Evolutionary conservation across 2,113 vertebrate species (phyloP).

Genomic region (Taxidea taxus): DNA sequence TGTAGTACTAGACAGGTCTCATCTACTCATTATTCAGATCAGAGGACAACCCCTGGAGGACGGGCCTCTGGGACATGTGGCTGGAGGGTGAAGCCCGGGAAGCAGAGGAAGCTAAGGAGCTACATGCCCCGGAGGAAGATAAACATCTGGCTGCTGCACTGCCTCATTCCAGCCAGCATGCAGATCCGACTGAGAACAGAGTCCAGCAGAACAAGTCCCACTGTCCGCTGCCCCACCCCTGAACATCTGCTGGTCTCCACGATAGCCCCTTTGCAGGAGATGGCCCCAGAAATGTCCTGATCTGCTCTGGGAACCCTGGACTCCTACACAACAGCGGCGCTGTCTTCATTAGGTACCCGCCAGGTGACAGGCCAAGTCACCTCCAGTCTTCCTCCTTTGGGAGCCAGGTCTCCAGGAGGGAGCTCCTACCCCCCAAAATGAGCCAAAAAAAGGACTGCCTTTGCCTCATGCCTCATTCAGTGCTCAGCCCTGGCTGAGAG

Average conservation of each 20-base stretch:
- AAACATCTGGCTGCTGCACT: too few species aligned
- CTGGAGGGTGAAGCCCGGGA: fast-evolving
- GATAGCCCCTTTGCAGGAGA: too few species aligned
- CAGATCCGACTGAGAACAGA: too few species aligned
- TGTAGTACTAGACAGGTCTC: fast-evolving
- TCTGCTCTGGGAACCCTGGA: too few species aligned
- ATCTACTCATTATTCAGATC: fast-evolving
- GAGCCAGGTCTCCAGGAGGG: not conserved
- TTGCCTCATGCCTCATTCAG: not conserved
- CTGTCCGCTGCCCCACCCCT: not conserved
- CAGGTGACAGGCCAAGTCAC: not conserved
- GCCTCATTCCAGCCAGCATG: not conserved
- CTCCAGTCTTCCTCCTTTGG: not conserved
- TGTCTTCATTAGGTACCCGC: not conserved
- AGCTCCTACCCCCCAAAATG: not conserved
- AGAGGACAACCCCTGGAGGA: not conserved
- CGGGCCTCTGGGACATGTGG: fast-evolving
- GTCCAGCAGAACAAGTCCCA: not conserved
- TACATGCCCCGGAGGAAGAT: fast-evolving
- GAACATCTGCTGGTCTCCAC: fast-evolving
- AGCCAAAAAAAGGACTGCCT: not conserved
- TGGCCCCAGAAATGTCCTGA: not conserved
- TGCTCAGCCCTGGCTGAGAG: not conserved
- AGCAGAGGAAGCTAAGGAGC: not conserved
- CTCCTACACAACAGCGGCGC: not conserved